These are phyloP conservation scores for Melanchra persicariae DNA, from an alignment of 2,888 invertebrate species.

Conservation along the genomic window DNA sequence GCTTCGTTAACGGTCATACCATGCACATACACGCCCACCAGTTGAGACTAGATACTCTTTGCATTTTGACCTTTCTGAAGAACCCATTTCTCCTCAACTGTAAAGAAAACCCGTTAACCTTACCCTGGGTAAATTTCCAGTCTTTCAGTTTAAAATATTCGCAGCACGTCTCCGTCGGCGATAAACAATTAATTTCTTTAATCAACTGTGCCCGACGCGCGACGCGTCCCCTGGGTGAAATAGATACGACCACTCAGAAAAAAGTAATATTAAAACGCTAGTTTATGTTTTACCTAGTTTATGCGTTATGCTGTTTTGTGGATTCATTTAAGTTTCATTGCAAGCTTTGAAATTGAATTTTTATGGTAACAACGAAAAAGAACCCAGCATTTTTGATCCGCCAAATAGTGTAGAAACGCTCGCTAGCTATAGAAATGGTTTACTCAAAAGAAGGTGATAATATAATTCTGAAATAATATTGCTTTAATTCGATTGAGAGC, in stretches of 20 bases:
- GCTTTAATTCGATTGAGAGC: not conserved
- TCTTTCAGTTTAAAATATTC: slow-evolving; percentile 68
- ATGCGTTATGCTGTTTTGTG: slow-evolving; percentile 13
- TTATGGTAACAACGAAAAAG: no score
- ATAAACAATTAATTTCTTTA: slow-evolving; percentile 84
- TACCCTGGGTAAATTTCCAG: slow-evolving; percentile 36
- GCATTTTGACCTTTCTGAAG: not conserved
- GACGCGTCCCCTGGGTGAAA: slow-evolving; percentile 54
- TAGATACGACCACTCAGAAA: slow-evolving; percentile 65
- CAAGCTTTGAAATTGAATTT: not conserved
- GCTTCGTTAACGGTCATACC: not conserved
- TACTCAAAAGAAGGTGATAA: no score
- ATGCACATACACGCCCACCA: not conserved
- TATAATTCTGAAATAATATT: no score
- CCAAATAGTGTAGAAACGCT: no score
- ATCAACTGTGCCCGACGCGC: slow-evolving; percentile 72
- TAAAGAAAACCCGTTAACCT: slow-evolving; percentile 55
- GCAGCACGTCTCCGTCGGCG: slow-evolving; percentile 72
- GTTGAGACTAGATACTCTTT: not conserved
- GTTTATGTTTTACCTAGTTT: slow-evolving; percentile 48
- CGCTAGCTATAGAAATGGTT: no score
- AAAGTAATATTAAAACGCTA: slow-evolving; percentile 54
- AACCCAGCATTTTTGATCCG: not conserved
- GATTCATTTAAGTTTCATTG: not conserved
- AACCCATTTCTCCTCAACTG: not conserved